A percentile compares a stretch with the other conserved stretches of the same genome.
Conservation (phyloP, 2,888 invertebrate species). For the Tachystola acroxantha region DNA sequence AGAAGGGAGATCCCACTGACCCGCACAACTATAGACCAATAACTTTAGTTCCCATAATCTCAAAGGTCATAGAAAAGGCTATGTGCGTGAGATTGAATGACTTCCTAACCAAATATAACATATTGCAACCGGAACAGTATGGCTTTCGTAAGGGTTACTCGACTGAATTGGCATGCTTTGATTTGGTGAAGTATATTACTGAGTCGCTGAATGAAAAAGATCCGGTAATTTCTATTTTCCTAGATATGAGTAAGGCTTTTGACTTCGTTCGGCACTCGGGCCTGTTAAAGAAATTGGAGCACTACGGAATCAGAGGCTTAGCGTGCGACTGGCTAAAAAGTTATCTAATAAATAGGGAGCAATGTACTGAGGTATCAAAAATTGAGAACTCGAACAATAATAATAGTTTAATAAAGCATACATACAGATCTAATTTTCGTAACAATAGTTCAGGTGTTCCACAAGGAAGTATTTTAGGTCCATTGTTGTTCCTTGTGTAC, state of each 20-base stretch:
- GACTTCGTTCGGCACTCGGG: neutral
- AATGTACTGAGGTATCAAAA: conserved; percentile 3
- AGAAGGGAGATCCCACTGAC: neutral
- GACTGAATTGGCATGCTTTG: conserved; percentile 30
- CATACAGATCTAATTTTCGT: neutral
- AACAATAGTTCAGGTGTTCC: conserved; percentile 5
- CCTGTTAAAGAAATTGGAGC: neutral
- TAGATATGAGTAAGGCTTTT: neutral
- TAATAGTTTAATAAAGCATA: no score
- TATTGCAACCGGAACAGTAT: neutral
- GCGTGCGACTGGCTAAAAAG: conserved; percentile 6
- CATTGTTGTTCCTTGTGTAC: conserved; percentile 9
- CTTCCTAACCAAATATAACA: neutral
- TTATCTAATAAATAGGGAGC: conserved; percentile 8
- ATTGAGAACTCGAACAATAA: neutral
- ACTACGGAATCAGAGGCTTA: conserved; percentile 3
- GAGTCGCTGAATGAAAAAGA: neutral
- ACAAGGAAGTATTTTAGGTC: conserved; percentile 11
- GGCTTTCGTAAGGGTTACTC: conserved; percentile 9
- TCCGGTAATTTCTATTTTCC: neutral
- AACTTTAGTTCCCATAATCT: neutral
- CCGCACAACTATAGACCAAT: conserved; percentile 1
- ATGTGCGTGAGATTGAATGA: neutral
- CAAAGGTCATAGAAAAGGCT: conserved; percentile 1
- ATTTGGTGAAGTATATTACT: neutral